Base-by-base conservation (phyloP, 2,113 vertebrate species). In the human region DNA sequence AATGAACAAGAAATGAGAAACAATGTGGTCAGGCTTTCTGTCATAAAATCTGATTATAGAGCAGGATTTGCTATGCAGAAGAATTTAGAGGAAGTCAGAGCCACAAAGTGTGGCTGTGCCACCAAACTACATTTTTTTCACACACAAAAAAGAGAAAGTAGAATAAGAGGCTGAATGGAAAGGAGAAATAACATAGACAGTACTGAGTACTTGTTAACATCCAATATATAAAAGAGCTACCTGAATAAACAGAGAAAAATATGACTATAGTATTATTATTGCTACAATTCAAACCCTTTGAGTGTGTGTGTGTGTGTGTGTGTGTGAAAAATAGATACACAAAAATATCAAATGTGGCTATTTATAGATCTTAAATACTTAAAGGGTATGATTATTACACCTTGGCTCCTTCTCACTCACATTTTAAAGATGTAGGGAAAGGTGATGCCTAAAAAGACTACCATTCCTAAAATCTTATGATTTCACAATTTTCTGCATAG, bases 341-440 rank as follows among this genome's bases (percentile, higher is more conserved):
- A 96, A 80, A 94, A 82, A 30, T 43, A 90, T 35, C 38, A 84
- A 88, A 2, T 66, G 14, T 45, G 8, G 20, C 6, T 80, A 82
- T 91, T 91, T 35, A 18, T 8, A 91, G 23, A 72, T 43, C 35
- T 48, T 93, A 97, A 90, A 59, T 83, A 95, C 89, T 93, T 91
- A 89, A 94, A 94, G 6, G 32, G 27, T 32, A 76, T 82, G n/a
- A 84, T 11, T 75, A 86, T 32, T 89, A 45, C 6, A 59, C 16
- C 30, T 66, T n/a, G 59, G 35, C 16, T 68, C 7, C 43, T 82
- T 94, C 18, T 91, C 48, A 78, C 6, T 86, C 43, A 78, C 23
- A 86, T 68, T 97, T 89, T 43, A 72, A 88, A 84, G 20, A 88
- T 72, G 10, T 11, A 93, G 9, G 25, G 35, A 55, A 48, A 94